Evolutionary conservation across 1,140 invertebrate species (phyloP).

Genomic region (Ganaspis sp.): DNA sequence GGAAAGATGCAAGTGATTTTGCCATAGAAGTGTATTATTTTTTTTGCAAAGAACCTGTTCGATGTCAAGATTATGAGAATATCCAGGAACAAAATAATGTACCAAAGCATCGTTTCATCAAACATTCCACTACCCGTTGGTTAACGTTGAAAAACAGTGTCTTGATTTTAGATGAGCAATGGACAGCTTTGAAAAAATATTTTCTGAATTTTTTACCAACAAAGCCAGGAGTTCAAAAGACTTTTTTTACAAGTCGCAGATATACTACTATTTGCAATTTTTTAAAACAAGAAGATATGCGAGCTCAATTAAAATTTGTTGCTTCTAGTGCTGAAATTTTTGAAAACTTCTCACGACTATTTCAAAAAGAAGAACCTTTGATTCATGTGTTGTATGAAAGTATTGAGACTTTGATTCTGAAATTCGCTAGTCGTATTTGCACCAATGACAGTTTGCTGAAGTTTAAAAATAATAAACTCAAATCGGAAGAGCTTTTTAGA

Average conservation of each 20-base stretch:
- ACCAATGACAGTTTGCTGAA: not conserved
- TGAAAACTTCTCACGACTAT: slow-evolving; percentile 17
- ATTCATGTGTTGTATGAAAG: slow-evolving; percentile 40
- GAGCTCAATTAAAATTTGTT: slow-evolving; percentile 34
- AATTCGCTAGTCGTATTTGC: slow-evolving; percentile 37
- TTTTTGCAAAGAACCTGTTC: not conserved
- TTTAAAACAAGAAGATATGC: slow-evolving; percentile 33
- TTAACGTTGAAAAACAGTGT: slow-evolving; percentile 35
- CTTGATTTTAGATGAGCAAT: slow-evolving; percentile 34
- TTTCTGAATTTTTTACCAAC: slow-evolving; percentile 19
- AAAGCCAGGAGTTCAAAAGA: slow-evolving; percentile 3
- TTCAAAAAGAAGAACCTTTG: slow-evolving; percentile 41
- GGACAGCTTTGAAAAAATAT: slow-evolving; percentile 25
- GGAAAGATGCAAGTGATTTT: not conserved
- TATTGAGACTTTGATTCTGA: slow-evolving; percentile 8
- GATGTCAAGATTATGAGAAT: not conserved
- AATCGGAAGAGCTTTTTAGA: slow-evolving; percentile 30
- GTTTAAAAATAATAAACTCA: not conserved
- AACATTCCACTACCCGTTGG: slow-evolving; percentile 35
- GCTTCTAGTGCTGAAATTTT: slow-evolving; percentile 34
- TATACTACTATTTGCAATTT: not conserved
- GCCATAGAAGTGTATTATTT: not conserved
- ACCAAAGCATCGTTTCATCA: slow-evolving; percentile 35
- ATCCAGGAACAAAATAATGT: slow-evolving; percentile 6
- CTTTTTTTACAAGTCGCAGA: slow-evolving; percentile 11